phyloP scores from a whole-genome alignment of 2,888 invertebrate species.

The Nemotelus pantherinus region DNA sequence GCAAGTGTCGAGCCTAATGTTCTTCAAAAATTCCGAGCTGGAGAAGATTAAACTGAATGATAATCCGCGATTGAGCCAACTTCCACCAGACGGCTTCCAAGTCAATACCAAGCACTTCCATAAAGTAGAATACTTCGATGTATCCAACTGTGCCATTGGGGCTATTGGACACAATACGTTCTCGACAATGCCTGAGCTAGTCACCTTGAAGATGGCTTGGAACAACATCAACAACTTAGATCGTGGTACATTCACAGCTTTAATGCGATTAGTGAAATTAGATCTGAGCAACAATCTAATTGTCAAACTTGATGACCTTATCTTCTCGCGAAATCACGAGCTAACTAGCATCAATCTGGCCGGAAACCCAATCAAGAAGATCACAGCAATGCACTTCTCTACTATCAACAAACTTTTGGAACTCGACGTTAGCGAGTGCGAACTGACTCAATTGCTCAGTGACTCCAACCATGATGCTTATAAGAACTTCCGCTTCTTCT shows the following conservation, averaged over 20 bases:
- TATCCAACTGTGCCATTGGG: slow-evolving; percentile 77
- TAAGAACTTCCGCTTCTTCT: slow-evolving; percentile 65
- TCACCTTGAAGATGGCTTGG: slow-evolving; percentile 73
- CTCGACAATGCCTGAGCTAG: slow-evolving; percentile 76
- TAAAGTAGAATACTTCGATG: slow-evolving; percentile 76
- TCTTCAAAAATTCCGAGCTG: slow-evolving; percentile 75
- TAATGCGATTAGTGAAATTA: slow-evolving; percentile 73
- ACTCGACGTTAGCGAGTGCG: slow-evolving; percentile 77
- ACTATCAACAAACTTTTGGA: slow-evolving; percentile 71
- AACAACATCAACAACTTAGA: slow-evolving; percentile 72
- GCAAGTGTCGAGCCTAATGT: slow-evolving; percentile 73
- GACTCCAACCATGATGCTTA: slow-evolving; percentile 65
- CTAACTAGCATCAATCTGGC: slow-evolving; percentile 73
- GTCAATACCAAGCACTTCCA: slow-evolving; percentile 71
- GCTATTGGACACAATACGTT: slow-evolving; percentile 73
- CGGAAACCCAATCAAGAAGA: slow-evolving; percentile 74
- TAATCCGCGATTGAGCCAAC: slow-evolving; percentile 73
- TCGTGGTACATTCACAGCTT: slow-evolving; percentile 67
- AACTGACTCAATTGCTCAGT: slow-evolving; percentile 74
- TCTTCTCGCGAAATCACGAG: slow-evolving; percentile 74
- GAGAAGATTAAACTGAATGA: slow-evolving; percentile 77
- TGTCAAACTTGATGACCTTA: slow-evolving; percentile 69
- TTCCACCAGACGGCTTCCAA: slow-evolving; percentile 75
- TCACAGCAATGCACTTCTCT: slow-evolving; percentile 75
- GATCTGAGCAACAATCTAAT: slow-evolving; percentile 79